Evolutionary conservation across 2,113 vertebrate genomes (phyloP).

Genomic region (Telmatochromis sp.): DNA sequence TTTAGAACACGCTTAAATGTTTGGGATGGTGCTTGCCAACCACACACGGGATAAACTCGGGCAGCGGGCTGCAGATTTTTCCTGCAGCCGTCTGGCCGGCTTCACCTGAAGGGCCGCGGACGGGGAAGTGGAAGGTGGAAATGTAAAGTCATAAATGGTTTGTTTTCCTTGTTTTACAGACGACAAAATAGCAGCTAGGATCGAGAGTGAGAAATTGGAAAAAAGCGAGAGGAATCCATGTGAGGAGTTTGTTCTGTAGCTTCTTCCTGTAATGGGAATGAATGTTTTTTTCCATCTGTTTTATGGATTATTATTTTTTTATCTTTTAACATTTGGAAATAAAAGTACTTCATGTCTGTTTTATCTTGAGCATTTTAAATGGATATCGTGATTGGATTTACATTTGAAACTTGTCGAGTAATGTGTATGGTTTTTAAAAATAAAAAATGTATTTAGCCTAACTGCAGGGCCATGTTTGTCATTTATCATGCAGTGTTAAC

Average conservation of each 20-base stretch:
- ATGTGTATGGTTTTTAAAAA: slow-evolving; percentile 85
- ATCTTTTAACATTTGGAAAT: slow-evolving; percentile 80
- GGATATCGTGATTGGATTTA: slow-evolving; percentile 81
- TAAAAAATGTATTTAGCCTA: slow-evolving; percentile 82
- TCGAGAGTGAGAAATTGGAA: slow-evolving; percentile 40
- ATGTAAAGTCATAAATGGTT: slow-evolving; percentile 38
- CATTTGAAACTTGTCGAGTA: slow-evolving; percentile 82
- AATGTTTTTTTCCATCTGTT: slow-evolving; percentile 79
- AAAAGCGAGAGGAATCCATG: slow-evolving; percentile 54
- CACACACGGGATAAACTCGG: slow-evolving; percentile 2
- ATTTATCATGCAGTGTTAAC: slow-evolving; percentile 8
- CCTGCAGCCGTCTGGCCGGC: slow-evolving; percentile 36
- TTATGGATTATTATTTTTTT: slow-evolving; percentile 75
- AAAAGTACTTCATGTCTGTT: slow-evolving; percentile 79
- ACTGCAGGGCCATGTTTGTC: slow-evolving; percentile 55
- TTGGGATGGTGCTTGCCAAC: slow-evolving; percentile 38
- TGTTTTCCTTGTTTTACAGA: slow-evolving; percentile 64
- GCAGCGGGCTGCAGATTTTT: slow-evolving; percentile 51
- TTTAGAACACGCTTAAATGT: slow-evolving; percentile 40
- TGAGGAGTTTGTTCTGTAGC: slow-evolving; percentile 71
- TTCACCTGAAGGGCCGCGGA: not conserved
- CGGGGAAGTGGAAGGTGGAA: not conserved
- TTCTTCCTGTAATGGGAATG: slow-evolving; percentile 78
- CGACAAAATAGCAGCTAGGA: slow-evolving; percentile 63
- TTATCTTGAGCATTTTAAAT: slow-evolving; percentile 81